Evolutionary conservation across 1,140 invertebrate species (phyloP), one percentile per base, ranked within the genome.

Genomic region (Cepaea nemoralis): DNA sequence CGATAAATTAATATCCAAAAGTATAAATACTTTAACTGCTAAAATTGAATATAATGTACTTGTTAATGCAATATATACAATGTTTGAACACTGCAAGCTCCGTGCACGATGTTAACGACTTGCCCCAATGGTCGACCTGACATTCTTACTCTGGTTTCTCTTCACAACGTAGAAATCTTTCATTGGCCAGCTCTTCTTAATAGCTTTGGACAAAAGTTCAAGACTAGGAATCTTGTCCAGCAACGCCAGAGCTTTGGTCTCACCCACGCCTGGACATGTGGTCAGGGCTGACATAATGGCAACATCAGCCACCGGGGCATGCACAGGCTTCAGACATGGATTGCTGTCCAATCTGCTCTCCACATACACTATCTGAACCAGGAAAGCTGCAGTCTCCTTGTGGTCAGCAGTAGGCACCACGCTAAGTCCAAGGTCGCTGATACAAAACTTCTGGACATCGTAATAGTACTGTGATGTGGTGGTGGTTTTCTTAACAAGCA

Each of bases 391-490:
- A 10, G 75, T 55, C 35, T 77, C 75, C 1, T 40, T 77, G 37
- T 77, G 75, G 27, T 77, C 42, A 16, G 31, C 19, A 2, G 66
- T 55, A 50, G 75, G 75, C 6, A 77, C 40, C 16, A 77, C 42
- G 31, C 39, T 24, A 27, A 77, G 75, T 22, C 75, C 75, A 39
- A 77, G 55, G 35, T 77, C 59, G 39, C 48, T 66, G 55, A 77
- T 55, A 77, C 75, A 77, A 63, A 77, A 77, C 40, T 77, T 77
- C 33, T 77, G 75, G 19, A 77, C 35, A 42, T 66, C 37, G 39
- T 37, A 50, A 35, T 63, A 77, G 42, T 77, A 77, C 55, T 77
- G 75, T 0, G 35, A 2, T n/a, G 75, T 55, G 27, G 37, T 77
- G 31, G 10, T 6, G 8, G 75, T 77, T n/a, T 77, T 77, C 27